Conservation (phyloP, 2,797 vertebrate species). For the Platyrinchus mystaceus region DNA sequence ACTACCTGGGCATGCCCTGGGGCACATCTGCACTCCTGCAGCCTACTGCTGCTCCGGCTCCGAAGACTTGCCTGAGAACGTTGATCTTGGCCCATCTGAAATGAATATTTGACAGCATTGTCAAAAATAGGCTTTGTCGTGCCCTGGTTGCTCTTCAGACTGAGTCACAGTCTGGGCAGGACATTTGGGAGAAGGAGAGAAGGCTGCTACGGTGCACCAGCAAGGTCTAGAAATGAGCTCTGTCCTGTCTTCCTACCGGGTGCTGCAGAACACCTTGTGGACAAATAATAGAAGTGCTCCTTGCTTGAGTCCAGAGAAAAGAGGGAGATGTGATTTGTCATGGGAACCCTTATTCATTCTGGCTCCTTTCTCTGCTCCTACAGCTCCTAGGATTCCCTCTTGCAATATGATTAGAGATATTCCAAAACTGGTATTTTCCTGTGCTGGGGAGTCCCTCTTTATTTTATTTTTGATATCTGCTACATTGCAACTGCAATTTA, state of each 20-base stretch:
- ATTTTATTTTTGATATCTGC: neutral
- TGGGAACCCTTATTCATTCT: neutral
- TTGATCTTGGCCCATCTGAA: neutral
- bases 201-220: neutral
- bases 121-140: neutral
- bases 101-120: neutral
- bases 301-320: neutral
- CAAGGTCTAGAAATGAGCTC: neutral
- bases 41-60: neutral
- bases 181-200: neutral
- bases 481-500: neutral
- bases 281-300: neutral
- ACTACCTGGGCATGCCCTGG: neutral
- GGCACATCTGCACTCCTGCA: slow-evolving; percentile 5
- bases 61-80: neutral
- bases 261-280: neutral
- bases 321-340: neutral
- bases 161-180: neutral
- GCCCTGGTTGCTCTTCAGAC: neutral
- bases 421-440: neutral
- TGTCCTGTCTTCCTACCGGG: accelerated
- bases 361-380: neutral
- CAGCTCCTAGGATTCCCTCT: neutral
- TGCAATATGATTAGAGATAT: neutral
- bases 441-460: neutral